Base-by-base conservation (phyloP, 2,113 vertebrate species). In the Lasiurus borealis region DNA sequence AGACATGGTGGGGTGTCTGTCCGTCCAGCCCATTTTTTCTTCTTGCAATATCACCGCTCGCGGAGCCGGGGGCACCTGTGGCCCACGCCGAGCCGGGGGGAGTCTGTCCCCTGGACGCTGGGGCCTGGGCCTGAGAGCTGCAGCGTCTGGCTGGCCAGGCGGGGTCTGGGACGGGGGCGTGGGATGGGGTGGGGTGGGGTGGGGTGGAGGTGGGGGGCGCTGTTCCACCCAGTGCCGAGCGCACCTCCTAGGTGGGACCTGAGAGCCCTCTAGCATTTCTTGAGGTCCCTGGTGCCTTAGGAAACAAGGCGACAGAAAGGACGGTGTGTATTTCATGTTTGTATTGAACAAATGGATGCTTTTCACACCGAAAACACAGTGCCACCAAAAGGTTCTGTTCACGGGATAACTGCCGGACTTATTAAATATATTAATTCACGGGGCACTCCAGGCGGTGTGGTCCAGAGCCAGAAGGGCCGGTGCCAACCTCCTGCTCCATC, bases 391-490 rank as follows among this genome's bases (percentile, higher is more conserved):
- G 85, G 78, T 96, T 95, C 94, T 88, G 90, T 94, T 97, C 94
- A 94, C 91, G 95, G 73, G 95, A 97, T 97, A 97, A 97, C 97
- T 97, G 97, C 73, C 96, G 96, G 97, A 97, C 95, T 97, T 97
- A 97, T 97, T 97, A 95, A 96, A 97, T 95, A 97, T 97, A 97
- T 95, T 92, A 96, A 97, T 97, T 97, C 97, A 97, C 85, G 83
- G 88, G 80, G 83, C 96, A 29, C 96, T 96, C 88, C 95, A 94
- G 97, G 97, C 54, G 50, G 82, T 91, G 88, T 95, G 96, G 94
- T 97, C 94, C 50, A 19, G 88, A 97, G 97, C 97, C 96, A 97
- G 69, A 59, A 66, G 68, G 87, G 85, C 84, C 69, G 10, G 62
- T 85, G 92, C 96, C 96, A 97, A 3, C 88, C 92, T 90, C 81